These are phyloP conservation scores for Anthophora plumipes DNA, from an alignment of 2,888 invertebrate species.

Conservation along the genomic window DNA sequence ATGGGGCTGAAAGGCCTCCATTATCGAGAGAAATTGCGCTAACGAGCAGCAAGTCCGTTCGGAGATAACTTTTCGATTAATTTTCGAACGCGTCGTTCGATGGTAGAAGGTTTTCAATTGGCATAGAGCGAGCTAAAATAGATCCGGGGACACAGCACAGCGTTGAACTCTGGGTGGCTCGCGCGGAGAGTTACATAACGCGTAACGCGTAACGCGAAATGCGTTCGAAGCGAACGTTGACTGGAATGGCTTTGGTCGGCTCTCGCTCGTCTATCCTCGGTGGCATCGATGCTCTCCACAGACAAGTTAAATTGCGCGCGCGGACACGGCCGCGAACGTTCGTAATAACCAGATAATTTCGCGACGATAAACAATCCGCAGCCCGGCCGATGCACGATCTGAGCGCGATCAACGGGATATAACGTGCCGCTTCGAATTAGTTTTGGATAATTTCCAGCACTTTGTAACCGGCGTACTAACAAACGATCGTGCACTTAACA, in stretches of 20 bases:
- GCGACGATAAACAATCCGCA: constrained; percentile 44
- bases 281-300: constrained; percentile 27
- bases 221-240: constrained; percentile 7
- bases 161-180: not conserved
- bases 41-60: not conserved
- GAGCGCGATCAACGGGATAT: not conserved
- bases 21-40: no score
- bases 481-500: constrained; percentile 41
- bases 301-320: constrained; percentile 19
- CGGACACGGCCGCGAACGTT: constrained; percentile 18
- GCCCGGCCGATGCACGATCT: not conserved
- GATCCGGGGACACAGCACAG: not conserved
- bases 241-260: constrained; percentile 19
- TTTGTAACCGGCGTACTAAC: constrained; percentile 21
- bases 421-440: constrained; percentile 51
- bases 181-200: constrained; percentile 18
- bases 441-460: constrained; percentile 61
- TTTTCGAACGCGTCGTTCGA: not conserved
- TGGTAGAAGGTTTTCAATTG: not conserved
- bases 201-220: constrained; percentile 17
- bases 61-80: not conserved
- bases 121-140: not conserved
- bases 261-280: constrained; percentile 12
- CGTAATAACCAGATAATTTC: constrained; percentile 43
- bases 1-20: no score